Base-by-base conservation (phyloP, 2,888 invertebrate genomes). In the Hyles lineata region DNA sequence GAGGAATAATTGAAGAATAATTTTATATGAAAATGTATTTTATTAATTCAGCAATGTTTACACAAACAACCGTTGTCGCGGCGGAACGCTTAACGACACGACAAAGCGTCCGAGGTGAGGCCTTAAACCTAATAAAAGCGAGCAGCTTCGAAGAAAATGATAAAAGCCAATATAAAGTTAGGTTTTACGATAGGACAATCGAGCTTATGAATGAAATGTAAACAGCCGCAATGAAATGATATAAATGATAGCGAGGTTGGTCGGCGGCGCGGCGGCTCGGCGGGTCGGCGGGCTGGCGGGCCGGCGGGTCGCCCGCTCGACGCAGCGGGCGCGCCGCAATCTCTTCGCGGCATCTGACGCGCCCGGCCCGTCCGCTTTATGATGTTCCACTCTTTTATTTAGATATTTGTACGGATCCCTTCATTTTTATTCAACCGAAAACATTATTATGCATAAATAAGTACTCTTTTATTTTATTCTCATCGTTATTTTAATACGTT, bases 401-500 rank as follows among this genome's bases (percentile, higher is more conserved):
- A 91, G 89, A 91, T 92, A 92, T 94, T 90, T 91, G 88, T 89
- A 90, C 86, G 85, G 88, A 88, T 88, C 88, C 90, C 86, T 89
- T 91, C 92, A 91, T 93, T 93, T 93, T 92, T 91, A 92, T 92
- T 90, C 89, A 89, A 85, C 87, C 84, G 82, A 90, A 90, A 88
- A 88, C 90, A 90, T 91, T 92, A 92, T 92, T 92, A 93, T 90
- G 90, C 90, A 90, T 92, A 93, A 91, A 91, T 91, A 92, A 91
- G 87, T 90, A 90, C 87, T 86, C 84, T 87, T 92, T 92, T 92
- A 92, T 92, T 91, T 93, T 90, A 92, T 91, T 90, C 87, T 85
- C 89, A 89, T 91, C 91, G 92, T 93, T 93, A 92, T 88, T 92
- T 91, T 91, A 91, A 92, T 90, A 90, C 80, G 85, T 87, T 88